These are phyloP conservation scores for Sminthopsis crassicaudata DNA, from an alignment of 2,113 vertebrate species.

Conservation along the genomic window DNA sequence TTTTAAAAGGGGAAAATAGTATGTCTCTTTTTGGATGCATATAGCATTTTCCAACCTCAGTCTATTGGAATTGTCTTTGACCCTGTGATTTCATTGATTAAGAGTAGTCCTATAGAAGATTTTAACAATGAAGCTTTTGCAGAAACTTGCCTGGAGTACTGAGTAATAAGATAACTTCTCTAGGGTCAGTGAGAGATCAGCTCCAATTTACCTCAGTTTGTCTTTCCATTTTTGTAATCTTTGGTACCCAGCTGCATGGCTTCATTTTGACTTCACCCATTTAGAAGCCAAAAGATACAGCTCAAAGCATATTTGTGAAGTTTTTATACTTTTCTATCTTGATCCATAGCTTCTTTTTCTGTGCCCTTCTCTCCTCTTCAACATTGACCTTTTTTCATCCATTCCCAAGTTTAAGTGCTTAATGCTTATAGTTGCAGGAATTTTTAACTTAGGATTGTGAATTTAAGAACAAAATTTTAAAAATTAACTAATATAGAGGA, in stretches of 20 bases:
- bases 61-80: no score
- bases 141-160: not conserved
- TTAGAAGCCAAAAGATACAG: not conserved
- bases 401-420: not conserved
- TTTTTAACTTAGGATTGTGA: not conserved
- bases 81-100: not conserved
- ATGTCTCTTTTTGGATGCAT: no score
- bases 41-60: no score
- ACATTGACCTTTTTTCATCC: not conserved
- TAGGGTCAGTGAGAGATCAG: not conserved
- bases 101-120: not conserved
- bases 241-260: not conserved
- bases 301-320: not conserved
- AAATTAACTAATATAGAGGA: not conserved
- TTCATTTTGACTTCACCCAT: not conserved
- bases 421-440: not conserved
- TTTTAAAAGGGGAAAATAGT: no score
- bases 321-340: not conserved
- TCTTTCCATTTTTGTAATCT: not conserved
- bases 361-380: not conserved
- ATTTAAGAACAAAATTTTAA: not conserved
- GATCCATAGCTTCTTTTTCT: not conserved
- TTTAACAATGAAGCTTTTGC: not conserved
- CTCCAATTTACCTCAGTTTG: not conserved
- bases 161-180: not conserved